Conservation (phyloP, 2,888 invertebrate species). For the Drepanosiphum platanoidis region DNA sequence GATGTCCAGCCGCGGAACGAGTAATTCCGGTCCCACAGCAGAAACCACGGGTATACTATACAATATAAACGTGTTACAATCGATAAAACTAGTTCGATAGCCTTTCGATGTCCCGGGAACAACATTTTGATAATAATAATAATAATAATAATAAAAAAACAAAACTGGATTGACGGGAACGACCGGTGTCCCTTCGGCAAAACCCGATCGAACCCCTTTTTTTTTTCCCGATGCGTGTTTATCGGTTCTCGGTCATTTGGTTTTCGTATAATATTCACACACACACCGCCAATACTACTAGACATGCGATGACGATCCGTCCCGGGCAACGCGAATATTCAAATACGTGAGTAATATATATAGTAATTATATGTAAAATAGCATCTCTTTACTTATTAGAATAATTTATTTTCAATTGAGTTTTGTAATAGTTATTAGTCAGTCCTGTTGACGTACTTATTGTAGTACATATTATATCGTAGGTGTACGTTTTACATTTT, state of each 20-base stretch:
- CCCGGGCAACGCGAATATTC: background rate
- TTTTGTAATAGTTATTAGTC: no score
- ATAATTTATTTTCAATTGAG: no score
- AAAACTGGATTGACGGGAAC: constrained; percentile 59
- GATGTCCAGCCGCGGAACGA: constrained; percentile 59
- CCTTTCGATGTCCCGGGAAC: constrained; percentile 41
- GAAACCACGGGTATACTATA: constrained; percentile 33
- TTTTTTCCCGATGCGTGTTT: background rate
- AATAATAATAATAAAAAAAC: background rate
- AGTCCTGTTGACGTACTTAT: no score
- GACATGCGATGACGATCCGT: background rate
- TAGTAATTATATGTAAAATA: no score
- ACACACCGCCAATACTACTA: background rate
- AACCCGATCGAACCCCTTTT: constrained; percentile 51
- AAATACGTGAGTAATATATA: constrained; percentile 13
- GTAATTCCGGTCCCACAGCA: constrained; percentile 56
- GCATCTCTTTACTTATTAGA: no score
- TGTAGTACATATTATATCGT: no score
- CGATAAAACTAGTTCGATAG: constrained; percentile 62
- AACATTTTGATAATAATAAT: background rate
- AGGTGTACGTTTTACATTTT: no score
- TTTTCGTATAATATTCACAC: constrained; percentile 2
- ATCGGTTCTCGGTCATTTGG: constrained; percentile 31
- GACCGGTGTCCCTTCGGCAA: constrained; percentile 54
- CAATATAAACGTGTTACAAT: constrained; percentile 51